Conservation (phyloP, 1,140 invertebrate genomes). For the Drosophila sturtevanti region DNA sequence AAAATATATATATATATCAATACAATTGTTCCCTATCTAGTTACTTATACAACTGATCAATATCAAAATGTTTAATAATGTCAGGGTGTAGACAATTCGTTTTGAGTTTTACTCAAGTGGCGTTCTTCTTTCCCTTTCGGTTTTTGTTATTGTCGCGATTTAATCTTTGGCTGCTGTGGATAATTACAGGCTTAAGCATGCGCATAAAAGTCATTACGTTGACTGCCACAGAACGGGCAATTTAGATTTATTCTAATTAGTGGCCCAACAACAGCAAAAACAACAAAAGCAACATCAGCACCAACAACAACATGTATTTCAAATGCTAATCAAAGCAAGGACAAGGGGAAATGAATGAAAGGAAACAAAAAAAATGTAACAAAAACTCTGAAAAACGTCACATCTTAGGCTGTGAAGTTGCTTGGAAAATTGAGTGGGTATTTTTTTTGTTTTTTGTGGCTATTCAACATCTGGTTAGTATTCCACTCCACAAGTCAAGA, state of each 20-base stretch:
- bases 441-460: no score
- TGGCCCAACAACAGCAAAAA: slow-evolving; percentile 28
- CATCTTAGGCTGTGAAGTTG: slow-evolving; percentile 70
- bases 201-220: slow-evolving; percentile 78
- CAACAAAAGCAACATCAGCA: slow-evolving; percentile 17
- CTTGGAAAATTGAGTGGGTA: slow-evolving; percentile 61
- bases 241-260: slow-evolving; percentile 80
- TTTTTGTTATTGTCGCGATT: slow-evolving; percentile 59
- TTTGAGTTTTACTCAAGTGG: background rate
- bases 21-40: no score
- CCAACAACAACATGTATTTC: slow-evolving; percentile 51
- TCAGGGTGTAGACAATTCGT: slow-evolving; percentile 4
- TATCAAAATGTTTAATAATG: background rate
- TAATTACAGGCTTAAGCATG: slow-evolving; percentile 78
- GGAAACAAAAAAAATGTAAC: slow-evolving; percentile 8
- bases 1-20: no score
- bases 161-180: slow-evolving; percentile 78
- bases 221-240: slow-evolving; percentile 76
- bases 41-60: no score
- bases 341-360: background rate
- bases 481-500: background rate
- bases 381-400: slow-evolving; percentile 66
- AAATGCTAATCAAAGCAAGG: slow-evolving; percentile 69
- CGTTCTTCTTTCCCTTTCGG: background rate
- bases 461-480: background rate